These are phyloP conservation scores for Drosophila sp. DNA, from an alignment of 1,140 invertebrate species.

Conservation along the genomic window DNA sequence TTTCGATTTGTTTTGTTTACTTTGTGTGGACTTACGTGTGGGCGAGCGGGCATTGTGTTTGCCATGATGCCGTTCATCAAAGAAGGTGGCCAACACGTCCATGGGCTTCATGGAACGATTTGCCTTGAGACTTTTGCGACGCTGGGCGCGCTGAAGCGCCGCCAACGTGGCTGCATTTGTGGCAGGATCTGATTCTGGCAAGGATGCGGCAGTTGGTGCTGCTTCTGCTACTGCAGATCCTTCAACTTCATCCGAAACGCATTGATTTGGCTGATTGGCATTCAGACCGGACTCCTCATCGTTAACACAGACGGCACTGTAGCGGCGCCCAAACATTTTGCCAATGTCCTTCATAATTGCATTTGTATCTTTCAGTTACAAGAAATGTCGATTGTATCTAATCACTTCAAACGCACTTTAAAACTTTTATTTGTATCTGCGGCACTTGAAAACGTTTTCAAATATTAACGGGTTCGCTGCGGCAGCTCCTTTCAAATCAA, in stretches of 20 bases:
- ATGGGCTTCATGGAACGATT: conserved; percentile 73
- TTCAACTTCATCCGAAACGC: background rate
- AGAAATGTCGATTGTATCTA: conserved; percentile 1
- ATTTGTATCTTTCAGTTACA: conserved; percentile 12
- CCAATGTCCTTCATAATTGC: conserved; percentile 75
- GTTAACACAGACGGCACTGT: conserved; percentile 72
- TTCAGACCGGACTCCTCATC: conserved; percentile 53
- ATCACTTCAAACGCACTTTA: conserved; percentile 6
- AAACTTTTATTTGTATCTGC: conserved; percentile 9
- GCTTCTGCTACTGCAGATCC: background rate
- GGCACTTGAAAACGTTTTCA: conserved; percentile 67
- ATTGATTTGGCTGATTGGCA: conserved; percentile 18
- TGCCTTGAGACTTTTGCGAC: conserved; percentile 78
- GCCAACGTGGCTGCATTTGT: conserved; percentile 33
- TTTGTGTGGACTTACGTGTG: conserved; percentile 74
- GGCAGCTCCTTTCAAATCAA: conserved; percentile 46
- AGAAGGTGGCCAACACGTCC: conserved; percentile 75
- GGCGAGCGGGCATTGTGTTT: conserved; percentile 68
- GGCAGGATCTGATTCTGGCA: conserved; percentile 38
- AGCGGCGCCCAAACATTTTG: conserved; percentile 73
- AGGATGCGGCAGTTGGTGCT: conserved; percentile 10
- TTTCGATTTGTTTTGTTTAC: conserved; percentile 5
- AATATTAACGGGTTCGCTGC: conserved; percentile 50
- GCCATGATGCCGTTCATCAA: conserved; percentile 63
- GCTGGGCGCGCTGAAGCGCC: conserved; percentile 47